Percentiles rank a stretch among this genome's conserved stretches.
Evolutionary conservation across 1,140 invertebrate species (phyloP).

Genomic region (Dendroctonus ponderosae): DNA sequence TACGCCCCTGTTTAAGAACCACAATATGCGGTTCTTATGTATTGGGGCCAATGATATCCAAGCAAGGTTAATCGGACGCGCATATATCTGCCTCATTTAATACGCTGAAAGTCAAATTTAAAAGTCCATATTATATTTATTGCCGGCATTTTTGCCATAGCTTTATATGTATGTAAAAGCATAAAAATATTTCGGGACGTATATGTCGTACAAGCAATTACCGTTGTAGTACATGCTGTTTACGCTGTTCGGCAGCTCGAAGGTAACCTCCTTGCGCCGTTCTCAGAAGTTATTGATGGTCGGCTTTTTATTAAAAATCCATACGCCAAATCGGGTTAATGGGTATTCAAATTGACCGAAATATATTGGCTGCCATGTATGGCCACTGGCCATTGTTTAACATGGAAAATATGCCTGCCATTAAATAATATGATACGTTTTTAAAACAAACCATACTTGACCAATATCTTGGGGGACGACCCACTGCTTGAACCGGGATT

Average conservation of each 20-base stretch:
- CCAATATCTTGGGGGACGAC: no score
- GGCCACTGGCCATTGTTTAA: no score
- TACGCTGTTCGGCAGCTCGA: background rate
- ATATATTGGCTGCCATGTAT: no score
- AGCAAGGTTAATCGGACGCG: conserved; percentile 29
- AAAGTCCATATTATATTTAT: conserved; percentile 2
- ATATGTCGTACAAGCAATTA: background rate
- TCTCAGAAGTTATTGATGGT: conserved; percentile 9
- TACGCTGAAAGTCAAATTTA: conserved; percentile 26
- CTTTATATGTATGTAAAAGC: conserved; percentile 4
- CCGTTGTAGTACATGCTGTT: background rate
- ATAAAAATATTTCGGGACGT: background rate
- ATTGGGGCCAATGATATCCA: conserved; percentile 34
- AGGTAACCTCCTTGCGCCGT: background rate
- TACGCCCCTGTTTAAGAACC: conserved; percentile 18
- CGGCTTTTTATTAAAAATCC: background rate
- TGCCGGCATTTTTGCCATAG: background rate
- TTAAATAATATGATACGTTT: no score
- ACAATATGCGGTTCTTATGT: conserved; percentile 20
- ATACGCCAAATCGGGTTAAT: no score
- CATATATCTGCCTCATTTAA: conserved; percentile 13
- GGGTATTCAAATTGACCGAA: no score
- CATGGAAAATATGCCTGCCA: no score
- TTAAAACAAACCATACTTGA: no score
- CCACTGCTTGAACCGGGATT: no score